These are phyloP conservation scores for Sandelia bainsii DNA, from an alignment of 2,797 vertebrate genomes.

Conservation along the genomic window DNA sequence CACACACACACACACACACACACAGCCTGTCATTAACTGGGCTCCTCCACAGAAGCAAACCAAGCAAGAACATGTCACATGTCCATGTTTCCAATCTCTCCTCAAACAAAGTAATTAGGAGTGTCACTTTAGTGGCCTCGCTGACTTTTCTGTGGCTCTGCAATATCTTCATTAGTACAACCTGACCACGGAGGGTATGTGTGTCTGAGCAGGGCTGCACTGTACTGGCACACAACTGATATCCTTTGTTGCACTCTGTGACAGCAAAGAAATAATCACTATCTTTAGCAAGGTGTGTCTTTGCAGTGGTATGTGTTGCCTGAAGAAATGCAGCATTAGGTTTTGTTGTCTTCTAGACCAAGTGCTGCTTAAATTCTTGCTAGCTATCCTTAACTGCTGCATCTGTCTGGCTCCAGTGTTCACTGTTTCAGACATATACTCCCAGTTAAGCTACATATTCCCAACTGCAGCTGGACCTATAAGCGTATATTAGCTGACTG, in stretches of 20 bases:
- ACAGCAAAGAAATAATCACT: conserved; percentile 20
- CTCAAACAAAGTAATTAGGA: conserved; percentile 67
- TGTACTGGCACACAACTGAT: conserved; percentile 13
- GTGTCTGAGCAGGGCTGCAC: conserved; percentile 1
- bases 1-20: conserved; percentile 4
- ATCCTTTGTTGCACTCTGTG: conserved; percentile 2
- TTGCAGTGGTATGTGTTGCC: background rate
- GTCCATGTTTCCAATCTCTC: conserved; percentile 38
- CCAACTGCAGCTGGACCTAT: too few species aligned
- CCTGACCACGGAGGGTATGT: conserved; percentile 24
- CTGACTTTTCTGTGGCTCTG: conserved; percentile 64
- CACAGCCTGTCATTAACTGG: conserved; percentile 33
- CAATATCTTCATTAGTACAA: conserved; percentile 56
- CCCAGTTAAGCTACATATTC: background rate
- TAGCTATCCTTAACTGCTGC: background rate
- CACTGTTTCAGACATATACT: conserved; percentile 1
- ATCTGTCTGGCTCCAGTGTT: background rate
- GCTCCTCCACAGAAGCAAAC: conserved; percentile 38
- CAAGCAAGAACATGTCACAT: conserved; percentile 45
- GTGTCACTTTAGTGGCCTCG: conserved; percentile 59
- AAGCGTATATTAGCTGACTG: too few species aligned
- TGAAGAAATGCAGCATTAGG: background rate
- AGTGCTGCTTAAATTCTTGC: conserved; percentile 3
- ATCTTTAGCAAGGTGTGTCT: conserved; percentile 12
- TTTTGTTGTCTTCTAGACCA: background rate